Evolutionary conservation across 1,140 invertebrate species (phyloP).

Genomic region (Agraylea sexmaculata): DNA sequence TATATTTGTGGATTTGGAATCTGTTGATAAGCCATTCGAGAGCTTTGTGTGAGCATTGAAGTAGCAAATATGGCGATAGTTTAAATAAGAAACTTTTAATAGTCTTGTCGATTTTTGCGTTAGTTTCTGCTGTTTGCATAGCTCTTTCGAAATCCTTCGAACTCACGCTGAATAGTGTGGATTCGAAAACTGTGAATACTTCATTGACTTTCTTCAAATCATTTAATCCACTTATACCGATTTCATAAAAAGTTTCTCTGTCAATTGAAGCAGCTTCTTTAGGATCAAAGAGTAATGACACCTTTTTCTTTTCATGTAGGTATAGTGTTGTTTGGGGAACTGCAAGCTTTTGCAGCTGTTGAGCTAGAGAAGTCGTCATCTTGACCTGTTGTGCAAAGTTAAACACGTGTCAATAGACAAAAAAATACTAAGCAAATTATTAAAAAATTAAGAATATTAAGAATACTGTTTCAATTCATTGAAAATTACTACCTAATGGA

Average conservation of each 20-base stretch:
- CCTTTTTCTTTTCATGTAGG: conserved; percentile 53
- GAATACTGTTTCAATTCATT: too few relatives aligned
- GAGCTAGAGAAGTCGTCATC: conserved; percentile 60
- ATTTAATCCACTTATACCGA: conserved; percentile 72
- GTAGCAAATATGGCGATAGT: conserved; percentile 76
- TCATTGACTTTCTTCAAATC: conserved; percentile 64
- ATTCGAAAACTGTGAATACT: conserved; percentile 60
- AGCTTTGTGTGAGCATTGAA: conserved; percentile 75
- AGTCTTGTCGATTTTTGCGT: conserved; percentile 59
- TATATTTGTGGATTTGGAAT: conserved; percentile 80
- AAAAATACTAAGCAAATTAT: too few relatives aligned
- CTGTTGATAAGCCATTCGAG: conserved; percentile 88
- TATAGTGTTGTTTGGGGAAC: conserved; percentile 66
- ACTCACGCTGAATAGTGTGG: conserved; percentile 61
- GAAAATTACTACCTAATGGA: too few relatives aligned
- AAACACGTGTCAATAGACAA: too few relatives aligned
- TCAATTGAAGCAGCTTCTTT: conserved; percentile 80
- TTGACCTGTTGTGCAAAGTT: too few relatives aligned
- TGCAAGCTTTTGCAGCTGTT: conserved; percentile 69
- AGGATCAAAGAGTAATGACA: conserved; percentile 78
- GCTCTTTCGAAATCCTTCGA: conserved; percentile 68
- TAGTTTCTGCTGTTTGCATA: conserved; percentile 60
- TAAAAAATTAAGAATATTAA: too few relatives aligned
- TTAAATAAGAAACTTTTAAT: conserved; percentile 73
- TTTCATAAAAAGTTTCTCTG: conserved; percentile 68